Evolutionary conservation across 2,888 invertebrate species (phyloP), one percentile per base, ranked within the genome.

Genomic region (Lordiphosa andalusiaca): DNA sequence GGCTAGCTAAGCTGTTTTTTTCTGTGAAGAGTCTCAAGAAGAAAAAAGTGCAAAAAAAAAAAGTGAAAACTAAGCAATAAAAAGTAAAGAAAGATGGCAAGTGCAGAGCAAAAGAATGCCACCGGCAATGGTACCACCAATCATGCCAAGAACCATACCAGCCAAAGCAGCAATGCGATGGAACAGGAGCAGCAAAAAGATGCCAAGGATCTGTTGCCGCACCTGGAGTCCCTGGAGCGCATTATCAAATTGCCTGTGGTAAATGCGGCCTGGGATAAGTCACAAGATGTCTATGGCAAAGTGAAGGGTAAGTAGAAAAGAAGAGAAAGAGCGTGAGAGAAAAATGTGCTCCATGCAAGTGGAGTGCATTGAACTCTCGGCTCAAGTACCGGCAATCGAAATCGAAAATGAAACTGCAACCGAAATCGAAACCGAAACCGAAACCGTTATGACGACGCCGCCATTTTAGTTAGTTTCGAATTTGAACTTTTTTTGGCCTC

Each of bases 221-320:
- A 91, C 73, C 85, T 92, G 87, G 91, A 92, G 72, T 91, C 91
- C 10, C 87, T 92, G 36, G 91, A 92, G 73, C 89, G 92, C 59
- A 90, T 92, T 78, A 89, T 91, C 69, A 91, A 91, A 73, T 77
- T 92, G 53, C 92, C 92, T 1, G 90, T 91, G 9, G 91, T 92
- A 6, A 92, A 91, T 78, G 90, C 91, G 19, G 91, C 92, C 21
- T 90, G 91, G 84, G 90, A 91, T 83, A 91, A 91, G 56, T 91
- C 91, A 49, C 91, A 91, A 66, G 91, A 88, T 76, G 89, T 92
- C 65, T 92, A 92, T 71, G 91, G 89, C 75, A 92, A 91, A 90
- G 91, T 92, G 40, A 90, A 92, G 91, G 90, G 92, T 92, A 87
- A 87, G 87, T 64, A 7, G 4, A 40, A 51, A 37, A 30, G n/a